These are phyloP conservation scores for Gobiocypris rarus DNA, from an alignment of 2,113 vertebrate species.

Conservation along the genomic window DNA sequence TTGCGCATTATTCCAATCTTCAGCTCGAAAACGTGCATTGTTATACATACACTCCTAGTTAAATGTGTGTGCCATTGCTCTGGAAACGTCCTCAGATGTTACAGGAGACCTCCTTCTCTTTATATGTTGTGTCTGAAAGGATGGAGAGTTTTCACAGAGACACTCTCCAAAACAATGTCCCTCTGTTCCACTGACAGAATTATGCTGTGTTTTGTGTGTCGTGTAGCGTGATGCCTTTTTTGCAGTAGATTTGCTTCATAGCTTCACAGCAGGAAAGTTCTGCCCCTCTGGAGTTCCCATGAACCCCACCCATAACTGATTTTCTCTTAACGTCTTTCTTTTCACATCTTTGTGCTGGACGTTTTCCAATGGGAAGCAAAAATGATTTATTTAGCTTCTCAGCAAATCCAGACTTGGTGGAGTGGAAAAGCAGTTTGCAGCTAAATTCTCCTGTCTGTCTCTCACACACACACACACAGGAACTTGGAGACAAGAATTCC, in stretches of 20 bases:
- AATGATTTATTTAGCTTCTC: background rate
- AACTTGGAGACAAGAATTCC: background rate
- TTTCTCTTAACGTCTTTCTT: conserved; percentile 8
- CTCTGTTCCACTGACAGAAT: conserved; percentile 51
- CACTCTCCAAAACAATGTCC: conserved; percentile 62
- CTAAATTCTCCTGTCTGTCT: conserved; percentile 15
- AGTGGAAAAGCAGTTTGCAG: conserved; percentile 23
- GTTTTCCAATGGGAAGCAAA: conserved; percentile 2
- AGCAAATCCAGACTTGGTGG: conserved; percentile 52
- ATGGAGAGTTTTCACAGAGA: conserved; percentile 63
- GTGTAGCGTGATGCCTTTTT: conserved; percentile 6
- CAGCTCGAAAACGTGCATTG: too few species aligned
- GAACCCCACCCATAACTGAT: conserved; percentile 13
- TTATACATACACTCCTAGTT: background rate
- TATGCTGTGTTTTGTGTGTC: conserved; percentile 24
- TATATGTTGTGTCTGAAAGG: conserved; percentile 44
- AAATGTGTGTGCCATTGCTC: conserved; percentile 18
- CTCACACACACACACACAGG: background rate
- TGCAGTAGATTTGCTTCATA: conserved; percentile 21
- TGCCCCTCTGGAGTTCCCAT: conserved; percentile 12
- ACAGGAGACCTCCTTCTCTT: conserved; percentile 43
- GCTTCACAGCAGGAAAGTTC: conserved; percentile 29
- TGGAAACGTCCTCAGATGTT: conserved; percentile 34
- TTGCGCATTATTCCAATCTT: too few species aligned
- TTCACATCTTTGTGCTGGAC: background rate